Evolutionary conservation across 2,113 vertebrate species (phyloP).

Genomic region (Trichomycterus rosablanca): DNA sequence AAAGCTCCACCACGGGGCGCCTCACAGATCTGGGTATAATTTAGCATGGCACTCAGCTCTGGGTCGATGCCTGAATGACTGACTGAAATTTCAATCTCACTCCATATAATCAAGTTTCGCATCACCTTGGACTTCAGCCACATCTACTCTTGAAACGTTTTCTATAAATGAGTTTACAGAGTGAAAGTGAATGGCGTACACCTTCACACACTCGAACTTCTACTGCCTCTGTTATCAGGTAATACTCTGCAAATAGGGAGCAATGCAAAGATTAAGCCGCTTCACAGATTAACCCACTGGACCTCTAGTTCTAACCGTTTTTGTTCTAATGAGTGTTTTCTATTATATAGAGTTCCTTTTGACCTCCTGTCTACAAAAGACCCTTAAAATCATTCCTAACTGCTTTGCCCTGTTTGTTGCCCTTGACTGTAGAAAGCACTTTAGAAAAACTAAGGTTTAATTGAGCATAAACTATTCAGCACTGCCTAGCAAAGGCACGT

Average conservation of each 20-base stretch:
- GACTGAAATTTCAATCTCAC: conserved; percentile 10
- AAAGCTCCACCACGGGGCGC: conserved; percentile 12
- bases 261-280: too few species aligned
- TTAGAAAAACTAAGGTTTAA: too few species aligned
- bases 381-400: too few species aligned
- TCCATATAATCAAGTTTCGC: conserved; percentile 10
- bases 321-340: too few species aligned
- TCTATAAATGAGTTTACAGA: background rate
- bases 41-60: conserved; percentile 37
- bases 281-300: too few species aligned
- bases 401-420: too few species aligned
- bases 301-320: too few species aligned
- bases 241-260: background rate
- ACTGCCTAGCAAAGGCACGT: background rate
- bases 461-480: background rate
- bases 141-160: background rate
- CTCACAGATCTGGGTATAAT: conserved; percentile 33
- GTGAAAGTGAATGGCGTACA: background rate
- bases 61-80: conserved; percentile 30
- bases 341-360: too few species aligned
- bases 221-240: background rate
- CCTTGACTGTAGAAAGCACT: too few species aligned
- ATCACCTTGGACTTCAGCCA: background rate
- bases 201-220: background rate
- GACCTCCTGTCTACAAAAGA: too few species aligned